Base-by-base conservation (phyloP, 2,113 vertebrate genomes). In the Caracal caracal region DNA sequence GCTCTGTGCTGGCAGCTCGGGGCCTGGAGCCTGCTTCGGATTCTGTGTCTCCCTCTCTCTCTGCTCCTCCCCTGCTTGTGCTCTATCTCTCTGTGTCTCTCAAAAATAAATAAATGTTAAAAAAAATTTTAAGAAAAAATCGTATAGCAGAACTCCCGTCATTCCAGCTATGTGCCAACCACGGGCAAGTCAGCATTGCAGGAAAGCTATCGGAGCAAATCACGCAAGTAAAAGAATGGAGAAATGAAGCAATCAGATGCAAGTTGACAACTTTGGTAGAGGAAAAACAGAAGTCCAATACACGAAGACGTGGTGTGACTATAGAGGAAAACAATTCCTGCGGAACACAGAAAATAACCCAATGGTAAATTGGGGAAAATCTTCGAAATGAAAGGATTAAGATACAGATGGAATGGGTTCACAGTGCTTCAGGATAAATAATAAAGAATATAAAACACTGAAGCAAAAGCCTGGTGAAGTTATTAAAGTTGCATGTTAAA, bases 241-340 rank as follows among this genome's bases (percentile, higher is more conserved):
- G 35, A 96, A 84, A 73, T 65, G 66, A 85, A 90, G 61, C 26
- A 75, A 73, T 65, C 16, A 79, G 47, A 84, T 12, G 78, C 26
- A 90, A 51, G 35, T 4, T 90, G 81, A 94, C 51, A 85, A 76
- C 40, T 76, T 70, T 22, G 8, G 63, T 19, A 78, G 33, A 84
- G 40, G 91, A 93, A 90, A 59, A 70, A 88, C 33, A 90, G 20
- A 94, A 96, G 90, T 70, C 33, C 65, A 88, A 95, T 66, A 56
- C 22, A 78, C n/a, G 35, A 97, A 83, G 81, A 33, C 75, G 0
- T 68, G 6, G 15, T 66, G 6, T 66, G 28, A n/a, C 83, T 11
- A 16, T 93, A 65, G 37, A 76, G 37, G 53, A 79, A 86, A 73
- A 76, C 43, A 91, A 61, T 17, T 88, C 10, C 22, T 20, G 28